Conservation (phyloP, 1,140 invertebrate species). For the Formica exsecta region DNA sequence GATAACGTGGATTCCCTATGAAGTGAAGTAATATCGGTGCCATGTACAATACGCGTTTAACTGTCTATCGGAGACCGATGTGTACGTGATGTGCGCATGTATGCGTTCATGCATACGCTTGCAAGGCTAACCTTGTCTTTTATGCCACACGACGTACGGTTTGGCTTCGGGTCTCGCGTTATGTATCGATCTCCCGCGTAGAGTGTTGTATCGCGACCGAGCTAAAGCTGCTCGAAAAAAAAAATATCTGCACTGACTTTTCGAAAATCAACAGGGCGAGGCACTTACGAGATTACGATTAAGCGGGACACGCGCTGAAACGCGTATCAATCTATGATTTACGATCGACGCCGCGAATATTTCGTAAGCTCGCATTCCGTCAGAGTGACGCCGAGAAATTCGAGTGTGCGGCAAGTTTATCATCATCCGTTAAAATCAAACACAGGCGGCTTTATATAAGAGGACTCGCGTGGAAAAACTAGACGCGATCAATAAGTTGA, state of each 20-base stretch:
- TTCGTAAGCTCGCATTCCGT: conserved; percentile 11
- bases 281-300: conserved; percentile 32
- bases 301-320: neutral
- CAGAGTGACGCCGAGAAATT: conserved; percentile 3
- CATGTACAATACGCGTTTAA: conserved; percentile 46
- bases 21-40: conserved; percentile 46
- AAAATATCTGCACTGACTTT: conserved; percentile 2
- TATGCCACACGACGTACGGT: conserved; percentile 74
- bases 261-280: conserved; percentile 15
- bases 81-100: conserved; percentile 39
- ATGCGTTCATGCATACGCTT: conserved; percentile 5
- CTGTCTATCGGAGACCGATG: conserved; percentile 36
- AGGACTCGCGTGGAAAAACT: conserved; percentile 8
- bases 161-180: conserved; percentile 81
- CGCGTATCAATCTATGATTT: conserved; percentile 1
- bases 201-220: conserved; percentile 62
- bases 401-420: conserved; percentile 23
- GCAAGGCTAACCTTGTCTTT: conserved; percentile 65
- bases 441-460: conserved; percentile 32
- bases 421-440: conserved; percentile 41
- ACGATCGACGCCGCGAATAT: conserved; percentile 8
- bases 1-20: conserved; percentile 48
- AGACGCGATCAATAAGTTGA: conserved; percentile 29
- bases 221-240: conserved; percentile 11
- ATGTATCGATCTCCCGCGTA: conserved; percentile 80